These are phyloP conservation scores for Neodiprion pinetum DNA, from an alignment of 1,140 invertebrate genomes.

Conservation along the genomic window DNA sequence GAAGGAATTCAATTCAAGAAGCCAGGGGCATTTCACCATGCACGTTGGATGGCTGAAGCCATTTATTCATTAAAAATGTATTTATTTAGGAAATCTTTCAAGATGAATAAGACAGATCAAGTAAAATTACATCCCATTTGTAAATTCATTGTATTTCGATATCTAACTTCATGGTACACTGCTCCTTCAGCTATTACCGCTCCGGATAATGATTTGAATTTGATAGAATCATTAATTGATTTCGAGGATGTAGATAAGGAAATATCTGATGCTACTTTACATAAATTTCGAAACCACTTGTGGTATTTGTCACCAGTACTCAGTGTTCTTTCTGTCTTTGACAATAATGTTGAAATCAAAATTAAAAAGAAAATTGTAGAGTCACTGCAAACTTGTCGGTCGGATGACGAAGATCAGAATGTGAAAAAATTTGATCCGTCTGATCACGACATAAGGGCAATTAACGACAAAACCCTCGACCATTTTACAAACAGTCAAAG, in stretches of 20 bases:
- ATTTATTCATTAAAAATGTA: conserved; percentile 35
- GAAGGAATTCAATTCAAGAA: conserved; percentile 16
- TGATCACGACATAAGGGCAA: conserved; percentile 22
- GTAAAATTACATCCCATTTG: conserved; percentile 32
- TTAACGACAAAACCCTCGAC: conserved; percentile 30
- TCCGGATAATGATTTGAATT: conserved; percentile 35
- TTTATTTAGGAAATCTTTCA: conserved; percentile 34
- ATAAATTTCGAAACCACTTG: conserved; percentile 42
- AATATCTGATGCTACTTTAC: conserved; percentile 33
- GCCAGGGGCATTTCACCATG: conserved; percentile 34
- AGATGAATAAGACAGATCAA: not conserved
- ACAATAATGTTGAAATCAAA: conserved; percentile 36
- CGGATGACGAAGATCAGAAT: conserved; percentile 22
- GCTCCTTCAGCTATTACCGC: conserved; percentile 25
- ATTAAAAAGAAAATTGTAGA: conserved; percentile 35
- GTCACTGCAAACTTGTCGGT: conserved; percentile 18
- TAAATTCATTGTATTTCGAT: conserved; percentile 37
- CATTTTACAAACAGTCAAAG: conserved; percentile 30
- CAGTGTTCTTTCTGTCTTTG: conserved; percentile 42
- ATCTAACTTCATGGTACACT: conserved; percentile 40
- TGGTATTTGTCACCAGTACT: conserved; percentile 45
- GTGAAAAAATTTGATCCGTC: conserved; percentile 18
- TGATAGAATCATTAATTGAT: conserved; percentile 34
- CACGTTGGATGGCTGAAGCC: conserved; percentile 35
- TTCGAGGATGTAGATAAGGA: conserved; percentile 34